A percentile compares a stretch with the other conserved stretches of the same genome.
Conservation (phyloP, 2,888 invertebrate species). For the Plemyria rubiginata region DNA sequence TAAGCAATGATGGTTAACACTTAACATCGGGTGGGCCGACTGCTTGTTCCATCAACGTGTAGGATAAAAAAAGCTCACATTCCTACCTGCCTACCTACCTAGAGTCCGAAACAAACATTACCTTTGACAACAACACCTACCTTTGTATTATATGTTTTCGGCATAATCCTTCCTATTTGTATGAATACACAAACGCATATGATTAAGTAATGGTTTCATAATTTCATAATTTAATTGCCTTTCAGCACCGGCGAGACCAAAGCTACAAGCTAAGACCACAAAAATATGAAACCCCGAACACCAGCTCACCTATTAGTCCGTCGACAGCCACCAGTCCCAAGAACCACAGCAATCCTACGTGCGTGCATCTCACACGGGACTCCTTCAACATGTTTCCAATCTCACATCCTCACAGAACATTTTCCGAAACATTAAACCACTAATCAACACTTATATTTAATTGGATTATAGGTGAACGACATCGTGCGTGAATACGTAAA, state of each 20-base stretch:
- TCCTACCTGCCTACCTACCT: too few relatives aligned
- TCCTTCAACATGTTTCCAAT: slow-evolving; percentile 78
- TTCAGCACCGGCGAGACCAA: neutral
- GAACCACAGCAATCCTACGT: slow-evolving; percentile 69
- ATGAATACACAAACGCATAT: too few relatives aligned
- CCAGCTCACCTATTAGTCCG: slow-evolving; percentile 73
- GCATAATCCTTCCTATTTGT: too few relatives aligned
- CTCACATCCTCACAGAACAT: slow-evolving; percentile 71
- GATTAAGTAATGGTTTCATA: too few relatives aligned
- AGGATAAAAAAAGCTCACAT: too few relatives aligned
- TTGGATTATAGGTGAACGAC: slow-evolving; percentile 70
- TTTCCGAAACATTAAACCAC: slow-evolving; percentile 64
- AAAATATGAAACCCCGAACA: neutral
- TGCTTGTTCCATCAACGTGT: too few relatives aligned
- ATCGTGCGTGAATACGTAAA: slow-evolving; percentile 68
- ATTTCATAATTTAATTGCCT: neutral
- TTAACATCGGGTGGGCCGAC: too few relatives aligned
- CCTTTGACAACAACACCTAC: too few relatives aligned
- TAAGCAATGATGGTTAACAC: too few relatives aligned
- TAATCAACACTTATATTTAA: slow-evolving; percentile 57
- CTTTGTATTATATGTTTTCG: too few relatives aligned
- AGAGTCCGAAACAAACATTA: too few relatives aligned
- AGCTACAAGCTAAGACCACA: neutral
- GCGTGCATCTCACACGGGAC: slow-evolving; percentile 65
- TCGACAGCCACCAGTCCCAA: slow-evolving; percentile 59